Conservation (phyloP, 2,888 invertebrate genomes). For the Parnassius apollo region DNA sequence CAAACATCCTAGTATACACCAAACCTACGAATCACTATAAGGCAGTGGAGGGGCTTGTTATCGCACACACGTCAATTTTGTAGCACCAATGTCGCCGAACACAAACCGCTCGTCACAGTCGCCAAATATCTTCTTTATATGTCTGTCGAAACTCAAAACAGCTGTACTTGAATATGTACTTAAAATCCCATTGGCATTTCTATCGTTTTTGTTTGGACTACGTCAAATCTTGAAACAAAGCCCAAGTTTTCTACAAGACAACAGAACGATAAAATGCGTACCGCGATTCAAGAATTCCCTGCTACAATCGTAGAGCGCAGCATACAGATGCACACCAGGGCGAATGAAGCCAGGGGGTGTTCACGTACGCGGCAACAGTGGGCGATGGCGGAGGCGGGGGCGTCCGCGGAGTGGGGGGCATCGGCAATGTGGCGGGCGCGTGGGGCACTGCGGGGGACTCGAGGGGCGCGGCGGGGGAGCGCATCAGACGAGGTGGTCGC, state of each 20-base stretch:
- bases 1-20: constrained; percentile 5
- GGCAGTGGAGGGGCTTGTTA: constrained; percentile 14
- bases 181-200: not conserved
- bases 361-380: constrained; percentile 13
- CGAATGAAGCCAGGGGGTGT: constrained; percentile 14
- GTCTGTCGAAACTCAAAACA: constrained; percentile 1
- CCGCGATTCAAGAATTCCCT: not conserved
- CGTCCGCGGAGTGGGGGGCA: not conserved
- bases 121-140: constrained; percentile 4
- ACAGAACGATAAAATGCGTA: too few species aligned
- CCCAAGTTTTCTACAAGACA: too few species aligned
- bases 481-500: constrained; percentile 69
- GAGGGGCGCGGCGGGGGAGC: constrained; percentile 16
- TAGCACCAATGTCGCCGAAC: constrained; percentile 21
- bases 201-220: too few species aligned
- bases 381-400: constrained; percentile 3
- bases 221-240: too few species aligned
- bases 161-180: constrained; percentile 23
- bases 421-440: not conserved
- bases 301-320: constrained; percentile 15
- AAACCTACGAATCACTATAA: constrained; percentile 16
- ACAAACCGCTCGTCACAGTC: constrained; percentile 4
- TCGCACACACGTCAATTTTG: constrained; percentile 12
- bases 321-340: constrained; percentile 10
- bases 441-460: constrained; percentile 2